phyloP scores from a whole-genome alignment of 2,113 vertebrate species.

The Ammospiza caudacuta region DNA sequence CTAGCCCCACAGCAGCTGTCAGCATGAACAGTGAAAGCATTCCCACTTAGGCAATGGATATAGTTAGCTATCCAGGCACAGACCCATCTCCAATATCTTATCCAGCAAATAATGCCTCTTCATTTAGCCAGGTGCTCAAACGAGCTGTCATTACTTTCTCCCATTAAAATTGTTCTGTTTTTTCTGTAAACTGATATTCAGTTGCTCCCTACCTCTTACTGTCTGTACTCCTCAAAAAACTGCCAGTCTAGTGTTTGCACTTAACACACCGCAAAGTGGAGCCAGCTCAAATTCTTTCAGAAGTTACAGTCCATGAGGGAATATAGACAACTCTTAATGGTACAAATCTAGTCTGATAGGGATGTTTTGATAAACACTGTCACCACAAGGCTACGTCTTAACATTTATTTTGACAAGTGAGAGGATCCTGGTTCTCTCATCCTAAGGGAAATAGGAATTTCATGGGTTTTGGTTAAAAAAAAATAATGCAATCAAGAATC shows the following conservation, averaged over 20 bases:
- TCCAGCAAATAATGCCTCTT: neutral
- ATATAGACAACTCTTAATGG: neutral
- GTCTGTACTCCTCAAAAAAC: neutral
- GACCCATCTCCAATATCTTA: neutral
- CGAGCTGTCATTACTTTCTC: neutral
- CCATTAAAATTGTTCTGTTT: neutral
- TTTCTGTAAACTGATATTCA: neutral
- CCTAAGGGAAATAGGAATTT: neutral
- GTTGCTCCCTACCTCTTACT: fast-evolving
- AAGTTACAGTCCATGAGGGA: neutral
- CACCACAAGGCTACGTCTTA: neutral
- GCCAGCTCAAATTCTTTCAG: neutral
- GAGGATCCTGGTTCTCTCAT: neutral
- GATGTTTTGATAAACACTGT: neutral
- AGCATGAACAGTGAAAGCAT: neutral
- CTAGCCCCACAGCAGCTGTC: neutral
- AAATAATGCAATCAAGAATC: neutral
- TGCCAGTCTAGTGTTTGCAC: neutral
- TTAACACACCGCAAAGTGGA: neutral
- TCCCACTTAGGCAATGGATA: neutral
- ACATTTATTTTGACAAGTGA: fast-evolving
- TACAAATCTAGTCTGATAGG: neutral
- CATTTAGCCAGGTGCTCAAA: neutral
- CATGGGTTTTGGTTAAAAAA: neutral
- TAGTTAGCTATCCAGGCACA: neutral